Evolutionary conservation across 2,888 invertebrate genomes (phyloP).

Genomic region (Sminthurinus aureus): DNA sequence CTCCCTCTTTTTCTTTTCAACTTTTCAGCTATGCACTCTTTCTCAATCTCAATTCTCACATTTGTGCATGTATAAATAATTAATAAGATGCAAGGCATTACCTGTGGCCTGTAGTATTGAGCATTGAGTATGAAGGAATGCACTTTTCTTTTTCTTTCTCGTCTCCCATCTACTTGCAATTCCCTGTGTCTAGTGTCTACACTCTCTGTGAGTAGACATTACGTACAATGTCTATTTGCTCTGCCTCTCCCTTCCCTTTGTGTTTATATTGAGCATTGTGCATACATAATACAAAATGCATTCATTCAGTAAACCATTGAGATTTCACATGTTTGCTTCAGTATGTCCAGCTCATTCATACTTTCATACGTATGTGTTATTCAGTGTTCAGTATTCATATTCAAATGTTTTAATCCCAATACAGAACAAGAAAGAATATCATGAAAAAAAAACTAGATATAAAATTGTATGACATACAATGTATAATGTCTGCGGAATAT

Average conservation of each 20-base stretch:
- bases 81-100: too few species aligned
- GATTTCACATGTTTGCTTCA: too few species aligned
- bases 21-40: background rate
- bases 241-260: background rate
- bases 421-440: background rate
- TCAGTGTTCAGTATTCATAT: too few species aligned
- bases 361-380: too few species aligned
- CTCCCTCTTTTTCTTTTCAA: too few species aligned
- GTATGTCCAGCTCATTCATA: background rate
- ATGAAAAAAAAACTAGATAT: background rate
- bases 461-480: background rate
- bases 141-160: background rate
- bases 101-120: background rate
- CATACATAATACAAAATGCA: too few species aligned
- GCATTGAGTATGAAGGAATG: background rate
- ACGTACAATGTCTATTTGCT: background rate
- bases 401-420: background rate
- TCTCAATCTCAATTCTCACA: background rate
- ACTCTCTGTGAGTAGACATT: background rate
- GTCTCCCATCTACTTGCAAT: background rate
- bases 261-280: background rate
- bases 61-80: too few species aligned
- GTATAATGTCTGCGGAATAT: too few species aligned
- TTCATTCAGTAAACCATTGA: too few species aligned
- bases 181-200: too few species aligned